phyloP scores from a whole-genome alignment of 2,888 invertebrate species.

The Acanthopleura granulata region DNA sequence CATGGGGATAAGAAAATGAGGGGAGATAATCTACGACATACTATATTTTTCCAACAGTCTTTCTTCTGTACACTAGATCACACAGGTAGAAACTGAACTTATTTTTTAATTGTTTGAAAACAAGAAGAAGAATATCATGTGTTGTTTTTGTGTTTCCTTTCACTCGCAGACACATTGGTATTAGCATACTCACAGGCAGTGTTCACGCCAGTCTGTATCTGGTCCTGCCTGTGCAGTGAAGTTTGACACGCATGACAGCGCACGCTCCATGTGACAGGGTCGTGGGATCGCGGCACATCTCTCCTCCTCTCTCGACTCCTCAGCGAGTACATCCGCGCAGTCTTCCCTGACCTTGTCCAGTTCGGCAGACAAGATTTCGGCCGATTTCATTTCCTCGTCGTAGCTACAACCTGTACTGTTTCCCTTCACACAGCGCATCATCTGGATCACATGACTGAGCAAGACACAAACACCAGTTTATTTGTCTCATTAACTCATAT shows the following conservation, averaged over 20 bases:
- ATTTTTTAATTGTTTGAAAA: too few relatives aligned
- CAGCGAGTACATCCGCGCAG: neutral
- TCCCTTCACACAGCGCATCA: conserved; percentile 12
- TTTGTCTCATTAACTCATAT: too few relatives aligned
- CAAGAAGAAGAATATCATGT: too few relatives aligned
- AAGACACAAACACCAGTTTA: neutral
- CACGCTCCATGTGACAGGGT: conserved; percentile 9
- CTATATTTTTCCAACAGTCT: too few relatives aligned
- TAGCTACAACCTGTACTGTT: conserved; percentile 16
- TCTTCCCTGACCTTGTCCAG: neutral
- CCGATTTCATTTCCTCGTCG: conserved; percentile 8
- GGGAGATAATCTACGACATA: too few relatives aligned
- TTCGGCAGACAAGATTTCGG: neutral
- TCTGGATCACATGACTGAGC: neutral
- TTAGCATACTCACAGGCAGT: neutral
- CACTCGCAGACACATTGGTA: too few relatives aligned
- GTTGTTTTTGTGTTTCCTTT: too few relatives aligned
- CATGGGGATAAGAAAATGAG: too few relatives aligned
- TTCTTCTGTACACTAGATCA: too few relatives aligned
- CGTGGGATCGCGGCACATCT: neutral
- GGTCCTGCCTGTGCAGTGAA: neutral
- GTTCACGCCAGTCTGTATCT: neutral
- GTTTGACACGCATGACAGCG: neutral
- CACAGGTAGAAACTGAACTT: too few relatives aligned
- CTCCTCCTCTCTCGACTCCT: neutral